Evolutionary conservation across 2,113 vertebrate species (phyloP).

Genomic region (Otus sunia): DNA sequence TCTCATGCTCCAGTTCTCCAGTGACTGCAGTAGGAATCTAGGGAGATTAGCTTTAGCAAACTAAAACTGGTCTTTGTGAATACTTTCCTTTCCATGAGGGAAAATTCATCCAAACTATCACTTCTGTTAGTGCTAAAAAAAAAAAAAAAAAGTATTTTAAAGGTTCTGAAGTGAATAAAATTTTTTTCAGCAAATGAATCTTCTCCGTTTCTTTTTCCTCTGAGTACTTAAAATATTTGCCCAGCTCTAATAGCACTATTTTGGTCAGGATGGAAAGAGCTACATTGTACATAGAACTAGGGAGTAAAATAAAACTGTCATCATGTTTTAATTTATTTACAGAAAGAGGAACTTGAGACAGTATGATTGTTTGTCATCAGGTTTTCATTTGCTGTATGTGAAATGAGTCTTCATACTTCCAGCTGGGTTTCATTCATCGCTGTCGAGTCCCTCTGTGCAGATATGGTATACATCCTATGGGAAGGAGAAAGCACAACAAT

Average conservation of each 20-base stretch:
- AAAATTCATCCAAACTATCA: not conserved
- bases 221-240: not conserved
- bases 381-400: not conserved
- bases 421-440: conserved; percentile 66
- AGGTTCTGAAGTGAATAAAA: not conserved
- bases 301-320: conserved; percentile 27
- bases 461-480: conserved; percentile 67
- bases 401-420: conserved; percentile 64
- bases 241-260: not conserved
- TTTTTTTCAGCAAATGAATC: not conserved
- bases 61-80: not conserved
- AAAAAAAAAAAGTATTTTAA: not conserved
- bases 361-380: not conserved
- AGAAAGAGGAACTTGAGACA: conserved; percentile 26
- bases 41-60: not conserved
- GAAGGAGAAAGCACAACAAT: not conserved
- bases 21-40: not conserved
- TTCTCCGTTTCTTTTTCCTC: not conserved
- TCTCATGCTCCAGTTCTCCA: not conserved
- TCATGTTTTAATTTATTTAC: conserved; percentile 18
- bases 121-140: not conserved
- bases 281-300: not conserved
- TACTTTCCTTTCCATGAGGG: not conserved
- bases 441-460: conserved; percentile 48
- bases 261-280: not conserved